These are phyloP conservation scores for Patella vulgata DNA, from an alignment of 1,140 invertebrate genomes.

Conservation along the genomic window DNA sequence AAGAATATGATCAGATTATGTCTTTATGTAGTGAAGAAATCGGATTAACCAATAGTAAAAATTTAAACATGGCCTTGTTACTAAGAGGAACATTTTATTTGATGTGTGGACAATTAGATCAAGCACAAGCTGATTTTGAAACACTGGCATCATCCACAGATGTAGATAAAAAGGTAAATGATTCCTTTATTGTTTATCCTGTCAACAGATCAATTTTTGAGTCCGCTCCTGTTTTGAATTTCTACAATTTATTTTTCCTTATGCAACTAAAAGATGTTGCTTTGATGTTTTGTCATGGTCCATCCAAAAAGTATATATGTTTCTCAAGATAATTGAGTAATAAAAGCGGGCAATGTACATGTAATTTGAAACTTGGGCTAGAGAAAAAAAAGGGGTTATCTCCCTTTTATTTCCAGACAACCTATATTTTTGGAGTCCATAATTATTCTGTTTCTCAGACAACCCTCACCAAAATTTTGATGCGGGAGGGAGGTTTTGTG, in stretches of 20 bases:
- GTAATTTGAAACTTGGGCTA: background rate
- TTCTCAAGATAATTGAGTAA: background rate
- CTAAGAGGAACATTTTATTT: conserved; percentile 86
- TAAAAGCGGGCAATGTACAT: background rate
- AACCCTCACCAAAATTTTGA: too few relatives aligned
- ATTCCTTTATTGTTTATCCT: too few relatives aligned
- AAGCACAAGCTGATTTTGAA: conserved; percentile 77
- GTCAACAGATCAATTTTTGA: background rate
- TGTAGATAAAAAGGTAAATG: conserved; percentile 62
- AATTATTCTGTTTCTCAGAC: too few relatives aligned
- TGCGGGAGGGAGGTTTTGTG: background rate
- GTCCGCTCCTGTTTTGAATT: too few relatives aligned
- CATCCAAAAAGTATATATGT: background rate
- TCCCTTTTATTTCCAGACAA: too few relatives aligned
- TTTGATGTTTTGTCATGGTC: background rate
- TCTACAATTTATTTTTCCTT: too few relatives aligned
- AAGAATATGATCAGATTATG: conserved; percentile 83
- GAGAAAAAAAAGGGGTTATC: too few relatives aligned
- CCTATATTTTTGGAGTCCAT: too few relatives aligned
- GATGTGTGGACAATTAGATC: conserved; percentile 79
- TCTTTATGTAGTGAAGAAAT: conserved; percentile 84
- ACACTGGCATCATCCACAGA: conserved; percentile 46
- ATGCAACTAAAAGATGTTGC: too few relatives aligned
- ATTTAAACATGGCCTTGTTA: conserved; percentile 76
- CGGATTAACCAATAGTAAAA: conserved; percentile 66